Percentiles rank a stretch among this genome's conserved stretches.
phyloP scores from a whole-genome alignment of 2,797 vertebrate genomes.

The Masticophis lateralis region DNA sequence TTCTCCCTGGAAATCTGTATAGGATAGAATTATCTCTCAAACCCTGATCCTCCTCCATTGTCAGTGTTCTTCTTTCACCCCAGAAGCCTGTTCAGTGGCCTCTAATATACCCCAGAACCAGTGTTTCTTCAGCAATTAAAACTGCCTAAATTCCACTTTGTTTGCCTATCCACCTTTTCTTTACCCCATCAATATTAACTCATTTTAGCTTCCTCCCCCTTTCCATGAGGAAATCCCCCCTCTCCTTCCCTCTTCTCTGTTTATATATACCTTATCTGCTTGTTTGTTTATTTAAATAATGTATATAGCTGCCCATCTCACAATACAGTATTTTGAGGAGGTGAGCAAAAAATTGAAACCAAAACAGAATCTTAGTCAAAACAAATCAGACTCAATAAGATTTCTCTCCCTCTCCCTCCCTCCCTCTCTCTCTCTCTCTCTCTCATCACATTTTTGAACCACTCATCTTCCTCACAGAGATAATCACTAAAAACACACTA shows the following conservation, averaged over 20 bases:
- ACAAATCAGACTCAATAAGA: not conserved
- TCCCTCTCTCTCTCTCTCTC: too few species aligned
- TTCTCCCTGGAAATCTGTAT: not conserved
- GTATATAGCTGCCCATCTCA: not conserved
- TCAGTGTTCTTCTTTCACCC: not conserved
- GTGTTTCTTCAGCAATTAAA: not conserved
- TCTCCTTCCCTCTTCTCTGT: not conserved
- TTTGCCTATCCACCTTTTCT: not conserved
- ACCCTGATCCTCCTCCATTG: not conserved
- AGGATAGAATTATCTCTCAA: not conserved
- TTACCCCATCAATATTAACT: not conserved
- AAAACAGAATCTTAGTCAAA: not conserved
- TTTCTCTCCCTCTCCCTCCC: too few species aligned
- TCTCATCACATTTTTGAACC: not conserved
- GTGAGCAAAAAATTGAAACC: not conserved
- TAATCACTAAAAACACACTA: not conserved
- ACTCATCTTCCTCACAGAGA: not conserved
- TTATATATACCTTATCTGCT: not conserved
- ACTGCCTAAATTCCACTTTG: not conserved
- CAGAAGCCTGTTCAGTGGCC: not conserved
- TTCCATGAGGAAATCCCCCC: not conserved
- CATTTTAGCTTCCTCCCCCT: not conserved
- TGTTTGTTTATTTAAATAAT: not conserved
- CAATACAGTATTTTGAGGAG: not conserved
- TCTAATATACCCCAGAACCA: not conserved